phyloP scores from a whole-genome alignment of 1,140 invertebrate genomes.

The Gyrodactylus bullatarudis region DNA sequence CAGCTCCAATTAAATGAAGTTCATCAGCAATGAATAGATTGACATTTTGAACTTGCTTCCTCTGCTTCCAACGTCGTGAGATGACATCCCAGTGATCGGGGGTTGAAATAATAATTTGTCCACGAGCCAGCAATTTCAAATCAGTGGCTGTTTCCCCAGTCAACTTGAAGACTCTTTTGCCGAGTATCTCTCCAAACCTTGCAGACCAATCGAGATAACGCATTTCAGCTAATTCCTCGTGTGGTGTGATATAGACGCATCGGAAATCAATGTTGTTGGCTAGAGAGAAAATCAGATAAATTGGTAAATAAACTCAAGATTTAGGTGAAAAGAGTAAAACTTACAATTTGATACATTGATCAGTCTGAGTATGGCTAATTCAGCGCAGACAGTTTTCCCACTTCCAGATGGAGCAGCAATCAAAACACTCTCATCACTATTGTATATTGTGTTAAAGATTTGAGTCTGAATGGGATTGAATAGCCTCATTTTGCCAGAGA shows the following conservation, averaged over 20 bases:
- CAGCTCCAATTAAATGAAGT: slow-evolving; percentile 35
- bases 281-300: neutral
- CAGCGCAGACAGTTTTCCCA: slow-evolving; percentile 78
- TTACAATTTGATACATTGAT: slow-evolving; percentile 19
- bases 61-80: slow-evolving; percentile 82
- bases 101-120: slow-evolving; percentile 70
- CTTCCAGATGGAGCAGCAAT: slow-evolving; percentile 83
- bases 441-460: slow-evolving; percentile 91
- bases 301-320: neutral
- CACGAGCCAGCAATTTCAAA: slow-evolving; percentile 47
- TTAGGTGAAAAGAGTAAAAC: neutral
- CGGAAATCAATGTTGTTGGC: slow-evolving; percentile 15
- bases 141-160: slow-evolving; percentile 91
- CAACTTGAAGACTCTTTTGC: slow-evolving; percentile 51
- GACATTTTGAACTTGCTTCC: slow-evolving; percentile 70
- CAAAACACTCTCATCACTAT: slow-evolving; percentile 91
- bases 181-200: slow-evolving; percentile 43
- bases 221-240: slow-evolving; percentile 57
- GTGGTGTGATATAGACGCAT: slow-evolving; percentile 68
- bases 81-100: slow-evolving; percentile 96
- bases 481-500: slow-evolving; percentile 37
- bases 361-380: slow-evolving; percentile 66
- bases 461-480: slow-evolving; percentile 99
- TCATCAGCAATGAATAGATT: slow-evolving; percentile 84
- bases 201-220: slow-evolving; percentile 57